Conservation (phyloP, 2,888 invertebrate genomes). For the Sinodicranocentrus sp. region DNA sequence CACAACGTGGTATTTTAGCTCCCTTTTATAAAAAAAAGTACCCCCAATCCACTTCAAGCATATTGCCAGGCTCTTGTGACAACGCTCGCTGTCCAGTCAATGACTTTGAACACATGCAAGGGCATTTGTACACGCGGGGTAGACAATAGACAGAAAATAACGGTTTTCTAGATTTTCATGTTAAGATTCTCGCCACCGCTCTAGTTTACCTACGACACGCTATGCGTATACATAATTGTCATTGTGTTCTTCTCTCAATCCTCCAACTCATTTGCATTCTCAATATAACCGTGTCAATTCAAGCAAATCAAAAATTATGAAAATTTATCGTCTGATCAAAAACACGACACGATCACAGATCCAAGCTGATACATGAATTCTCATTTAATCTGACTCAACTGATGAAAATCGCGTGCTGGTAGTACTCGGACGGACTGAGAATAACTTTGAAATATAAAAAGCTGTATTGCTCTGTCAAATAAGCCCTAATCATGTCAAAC, state of each 20-base stretch:
- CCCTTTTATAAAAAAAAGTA: too few relatives aligned
- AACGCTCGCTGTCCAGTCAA: too few relatives aligned
- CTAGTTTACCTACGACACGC: too few relatives aligned
- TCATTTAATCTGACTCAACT: constrained; percentile 24
- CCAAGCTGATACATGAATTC: constrained; percentile 21
- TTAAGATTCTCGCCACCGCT: too few relatives aligned
- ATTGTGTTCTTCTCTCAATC: neutral
- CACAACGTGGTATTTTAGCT: too few relatives aligned
- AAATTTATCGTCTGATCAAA: constrained; percentile 50
- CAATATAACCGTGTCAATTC: constrained; percentile 10
- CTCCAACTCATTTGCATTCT: neutral
- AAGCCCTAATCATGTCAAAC: constrained; percentile 34
- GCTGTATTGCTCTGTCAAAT: constrained; percentile 51
- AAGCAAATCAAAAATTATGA: constrained; percentile 36
- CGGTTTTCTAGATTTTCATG: too few relatives aligned
- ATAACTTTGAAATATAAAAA: constrained; percentile 21
- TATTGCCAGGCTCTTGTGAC: too few relatives aligned
- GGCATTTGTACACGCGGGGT: too few relatives aligned
- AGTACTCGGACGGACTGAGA: neutral
- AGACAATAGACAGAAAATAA: too few relatives aligned
- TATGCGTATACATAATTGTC: neutral
- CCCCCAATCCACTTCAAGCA: too few relatives aligned
- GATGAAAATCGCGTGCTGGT: too few relatives aligned
- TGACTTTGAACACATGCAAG: too few relatives aligned
- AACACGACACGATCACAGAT: constrained; percentile 17